Evolutionary conservation across 2,113 vertebrate species (phyloP).

Genomic region (Melanerpes aurifrons): DNA sequence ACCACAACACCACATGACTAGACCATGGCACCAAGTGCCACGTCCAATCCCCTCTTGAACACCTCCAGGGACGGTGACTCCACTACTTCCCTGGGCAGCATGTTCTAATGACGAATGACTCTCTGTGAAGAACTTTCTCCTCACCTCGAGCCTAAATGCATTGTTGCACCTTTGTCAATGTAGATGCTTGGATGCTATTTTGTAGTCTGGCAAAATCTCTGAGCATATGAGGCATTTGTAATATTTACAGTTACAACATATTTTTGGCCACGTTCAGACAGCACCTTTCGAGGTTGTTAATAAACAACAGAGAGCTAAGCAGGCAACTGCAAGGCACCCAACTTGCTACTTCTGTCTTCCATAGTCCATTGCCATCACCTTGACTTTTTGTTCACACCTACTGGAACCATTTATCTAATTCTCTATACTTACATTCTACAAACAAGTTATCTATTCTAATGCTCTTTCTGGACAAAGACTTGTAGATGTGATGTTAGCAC

Average conservation of each 20-base stretch:
- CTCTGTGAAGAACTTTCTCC: too few relatives aligned
- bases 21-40: too few relatives aligned
- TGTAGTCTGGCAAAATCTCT: background rate
- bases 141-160: too few relatives aligned
- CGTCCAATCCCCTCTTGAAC: too few relatives aligned
- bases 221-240: background rate
- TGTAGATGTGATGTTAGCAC: slow-evolving; percentile 35
- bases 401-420: slow-evolving; percentile 39
- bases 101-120: too few relatives aligned
- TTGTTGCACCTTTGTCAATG: background rate
- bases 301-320: background rate
- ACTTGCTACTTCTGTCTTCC: slow-evolving; percentile 15
- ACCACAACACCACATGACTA: too few relatives aligned
- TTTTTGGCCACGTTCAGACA: slow-evolving; percentile 19
- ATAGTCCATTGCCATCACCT: slow-evolving; percentile 4
- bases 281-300: slow-evolving; percentile 10
- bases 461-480: slow-evolving; percentile 43
- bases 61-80: too few relatives aligned
- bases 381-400: slow-evolving; percentile 21
- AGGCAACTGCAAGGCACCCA: background rate
- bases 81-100: too few relatives aligned
- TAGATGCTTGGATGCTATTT: background rate
- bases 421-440: slow-evolving; percentile 9
- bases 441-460: slow-evolving; percentile 52
- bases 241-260: background rate